Conservation (phyloP, 2,113 vertebrate species). For the Saimiri boliviensis region DNA sequence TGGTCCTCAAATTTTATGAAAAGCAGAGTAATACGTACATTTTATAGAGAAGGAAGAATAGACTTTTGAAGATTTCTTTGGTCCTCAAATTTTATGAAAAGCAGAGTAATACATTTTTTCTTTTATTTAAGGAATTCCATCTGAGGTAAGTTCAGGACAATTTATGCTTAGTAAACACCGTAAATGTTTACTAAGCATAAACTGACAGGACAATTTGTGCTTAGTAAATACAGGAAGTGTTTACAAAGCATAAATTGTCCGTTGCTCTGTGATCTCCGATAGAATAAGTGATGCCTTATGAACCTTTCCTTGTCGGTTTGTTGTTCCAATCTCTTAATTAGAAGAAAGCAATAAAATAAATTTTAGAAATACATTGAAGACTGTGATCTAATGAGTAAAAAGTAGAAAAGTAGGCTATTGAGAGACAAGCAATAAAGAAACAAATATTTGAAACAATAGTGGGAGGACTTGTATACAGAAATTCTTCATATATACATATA, state of each 20-base stretch:
- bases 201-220: background rate
- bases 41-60: conserved; percentile 34
- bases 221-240: background rate
- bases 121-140: conserved; percentile 31
- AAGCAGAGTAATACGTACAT: conserved; percentile 42
- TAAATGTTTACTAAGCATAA: background rate
- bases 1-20: conserved; percentile 22
- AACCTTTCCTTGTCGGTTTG: background rate
- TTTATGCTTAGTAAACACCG: background rate
- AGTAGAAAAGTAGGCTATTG: background rate
- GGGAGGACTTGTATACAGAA: background rate
- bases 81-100: conserved; percentile 42
- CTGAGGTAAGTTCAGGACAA: background rate
- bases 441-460: background rate
- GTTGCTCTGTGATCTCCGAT: background rate
- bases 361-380: conserved; percentile 41
- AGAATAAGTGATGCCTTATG: conserved; percentile 9
- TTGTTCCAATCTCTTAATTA: conserved; percentile 4
- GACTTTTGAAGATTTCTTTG: background rate
- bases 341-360: background rate
- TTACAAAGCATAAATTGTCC: background rate
- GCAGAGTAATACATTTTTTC: conserved; percentile 16
- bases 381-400: background rate
- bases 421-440: background rate
- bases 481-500: background rate